Percentiles rank a stretch among this genome's conserved stretches.
These are phyloP conservation scores for Dicroscelio sp. DNA, from an alignment of 2,888 invertebrate genomes.

Conservation along the genomic window DNA sequence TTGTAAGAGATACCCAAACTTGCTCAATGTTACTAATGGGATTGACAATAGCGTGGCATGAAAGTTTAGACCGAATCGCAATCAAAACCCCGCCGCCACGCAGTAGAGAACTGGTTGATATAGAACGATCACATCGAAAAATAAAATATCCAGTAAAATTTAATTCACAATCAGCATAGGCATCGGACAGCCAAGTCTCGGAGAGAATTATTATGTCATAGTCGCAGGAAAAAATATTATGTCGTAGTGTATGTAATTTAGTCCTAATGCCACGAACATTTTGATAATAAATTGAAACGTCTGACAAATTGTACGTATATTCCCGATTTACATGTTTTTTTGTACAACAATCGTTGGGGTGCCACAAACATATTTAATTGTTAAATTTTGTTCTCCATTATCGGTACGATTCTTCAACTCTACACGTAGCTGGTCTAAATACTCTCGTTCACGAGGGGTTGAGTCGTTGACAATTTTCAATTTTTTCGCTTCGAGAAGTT, in stretches of 20 bases:
- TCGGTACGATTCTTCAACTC: background rate
- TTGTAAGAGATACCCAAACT: background rate
- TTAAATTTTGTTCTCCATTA: background rate
- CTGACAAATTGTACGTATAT: background rate
- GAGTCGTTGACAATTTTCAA: background rate
- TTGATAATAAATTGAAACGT: background rate
- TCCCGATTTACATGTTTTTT: background rate
- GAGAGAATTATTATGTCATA: background rate
- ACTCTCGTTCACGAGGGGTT: background rate
- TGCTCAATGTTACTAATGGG: background rate
- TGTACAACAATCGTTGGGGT: background rate
- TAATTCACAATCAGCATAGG: background rate
- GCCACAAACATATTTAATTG: background rate
- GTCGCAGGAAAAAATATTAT: background rate
- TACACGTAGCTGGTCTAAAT: background rate
- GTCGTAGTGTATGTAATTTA: background rate
- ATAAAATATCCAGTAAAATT: background rate
- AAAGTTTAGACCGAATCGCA: background rate
- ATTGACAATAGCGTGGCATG: background rate
- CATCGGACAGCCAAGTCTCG: conserved; percentile 2
- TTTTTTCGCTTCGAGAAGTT: background rate
- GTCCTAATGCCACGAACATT: background rate
- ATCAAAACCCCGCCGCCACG: conserved; percentile 2
- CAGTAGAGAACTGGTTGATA: background rate
- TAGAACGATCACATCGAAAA: background rate